A percentile compares a stretch with the other conserved stretches of the same genome.
Conservation (phyloP, 2,113 vertebrate species). For the Melozone crissalis region DNA sequence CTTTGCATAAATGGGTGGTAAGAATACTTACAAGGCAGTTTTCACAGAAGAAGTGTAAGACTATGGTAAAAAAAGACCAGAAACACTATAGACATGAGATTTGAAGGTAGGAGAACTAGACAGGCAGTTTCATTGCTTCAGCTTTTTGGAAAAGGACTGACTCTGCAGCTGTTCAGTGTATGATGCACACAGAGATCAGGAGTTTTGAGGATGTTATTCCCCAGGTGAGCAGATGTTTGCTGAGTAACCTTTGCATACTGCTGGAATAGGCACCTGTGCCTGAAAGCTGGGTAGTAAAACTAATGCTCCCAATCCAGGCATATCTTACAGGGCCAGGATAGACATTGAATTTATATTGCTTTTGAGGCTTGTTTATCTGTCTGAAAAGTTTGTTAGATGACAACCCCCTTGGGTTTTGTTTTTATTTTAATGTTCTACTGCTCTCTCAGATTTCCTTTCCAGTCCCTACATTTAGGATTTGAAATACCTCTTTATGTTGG, state of each 20-base stretch:
- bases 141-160: accelerated
- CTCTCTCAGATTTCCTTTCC: neutral
- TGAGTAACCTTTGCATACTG: neutral
- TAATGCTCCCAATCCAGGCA: neutral
- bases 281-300: neutral
- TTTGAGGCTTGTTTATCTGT: neutral
- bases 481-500: neutral
- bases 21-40: neutral
- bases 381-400: neutral
- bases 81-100: neutral
- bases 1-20: neutral
- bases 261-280: neutral
- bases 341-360: neutral
- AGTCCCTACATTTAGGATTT: neutral
- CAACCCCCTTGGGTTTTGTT: accelerated
- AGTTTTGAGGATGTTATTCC: accelerated
- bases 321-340: neutral
- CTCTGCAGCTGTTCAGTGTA: neutral
- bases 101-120: neutral
- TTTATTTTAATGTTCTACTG: neutral
- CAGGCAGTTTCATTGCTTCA: neutral
- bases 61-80: neutral
- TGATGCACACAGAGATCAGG: neutral
- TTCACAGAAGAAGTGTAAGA: neutral
- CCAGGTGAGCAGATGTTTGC: neutral